A percentile compares a stretch with the other conserved stretches of the same genome.
Conservation (phyloP, 1,140 invertebrate genomes). For the Fopius arisanus region DNA sequence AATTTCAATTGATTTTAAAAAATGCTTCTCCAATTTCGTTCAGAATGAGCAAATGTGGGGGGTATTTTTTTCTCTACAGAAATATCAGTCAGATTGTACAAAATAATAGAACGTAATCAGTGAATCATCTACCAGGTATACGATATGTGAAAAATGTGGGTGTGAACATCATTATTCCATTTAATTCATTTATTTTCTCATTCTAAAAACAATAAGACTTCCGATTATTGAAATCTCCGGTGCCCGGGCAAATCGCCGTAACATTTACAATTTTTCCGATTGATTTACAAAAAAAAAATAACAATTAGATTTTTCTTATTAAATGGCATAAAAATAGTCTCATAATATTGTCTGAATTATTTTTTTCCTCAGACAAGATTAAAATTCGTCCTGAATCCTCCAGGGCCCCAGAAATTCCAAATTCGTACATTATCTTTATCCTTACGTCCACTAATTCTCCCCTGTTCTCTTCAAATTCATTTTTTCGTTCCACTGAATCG, state of each 20-base stretch:
- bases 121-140: background rate
- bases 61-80: background rate
- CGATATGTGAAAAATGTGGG: background rate
- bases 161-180: background rate
- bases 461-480: background rate
- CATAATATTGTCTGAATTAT: too few species aligned
- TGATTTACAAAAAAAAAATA: background rate
- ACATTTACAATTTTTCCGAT: background rate
- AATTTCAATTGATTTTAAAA: background rate
- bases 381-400: background rate
- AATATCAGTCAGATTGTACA: conserved; percentile 8
- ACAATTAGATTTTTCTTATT: background rate
- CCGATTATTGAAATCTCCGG: background rate
- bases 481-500: background rate
- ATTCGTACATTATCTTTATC: conserved; percentile 1
- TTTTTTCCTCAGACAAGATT: background rate
- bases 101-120: background rate
- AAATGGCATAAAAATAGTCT: too few species aligned
- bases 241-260: background rate
- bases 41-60: background rate
- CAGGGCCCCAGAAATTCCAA: background rate
- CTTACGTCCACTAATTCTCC: conserved; percentile 1
- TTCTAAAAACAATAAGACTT: background rate
- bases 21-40: background rate
- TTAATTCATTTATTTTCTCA: background rate